Evolutionary conservation across 2,888 invertebrate genomes (phyloP), one percentile per base, ranked within the genome.

Genomic region (Scaptomyza caliginosa): DNA sequence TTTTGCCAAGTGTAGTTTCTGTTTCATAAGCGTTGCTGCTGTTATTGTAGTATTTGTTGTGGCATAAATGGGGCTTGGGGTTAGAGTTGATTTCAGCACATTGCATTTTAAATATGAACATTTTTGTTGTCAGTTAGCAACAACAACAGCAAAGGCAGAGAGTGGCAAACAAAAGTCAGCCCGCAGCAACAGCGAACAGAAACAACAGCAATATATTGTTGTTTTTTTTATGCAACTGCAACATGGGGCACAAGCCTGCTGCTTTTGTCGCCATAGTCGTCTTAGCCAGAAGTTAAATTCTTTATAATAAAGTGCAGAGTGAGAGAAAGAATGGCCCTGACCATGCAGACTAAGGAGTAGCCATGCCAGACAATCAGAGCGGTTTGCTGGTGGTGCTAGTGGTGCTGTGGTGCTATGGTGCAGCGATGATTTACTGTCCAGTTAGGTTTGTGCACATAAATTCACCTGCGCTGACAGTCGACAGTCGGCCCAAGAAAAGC

Each of bases 381-480:
- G 50, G 34, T 40, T n/a, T 17, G 26, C 23, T 17, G 36, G 4
- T 49, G 43, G 16, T 17, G 26, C 23, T 17, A 30, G 4, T 49
- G 43, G 16, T 40, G 32, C 45, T 43, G 49, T 57, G 59, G n/a
- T 57, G 58, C 67, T 52, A 45, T 50, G 62, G 67, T 58, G 71
- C 84, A 72, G 46, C 46, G 81, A 89, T 89, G 90, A 90, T 90
- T 90, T 90, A 90, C 88, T 88, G 85, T 83, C 86, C 86, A 88
- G 86, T 86, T 82, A 73, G 77, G 77, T 77, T 80, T 74, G 78
- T 77, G 86, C 88, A 88, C 90, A 90, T 90, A 90, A 90, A 90
- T 90, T 88, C 89, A 88, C 88, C 89, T 89, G 89, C 83, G 68
- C 78, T 89, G 89, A 89, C 89, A 89, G 89, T 85, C 71, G 66